Percentiles rank a stretch among this genome's conserved stretches.
Conservation (phyloP, 2,797 vertebrate species). For the Rousettus madagascariensis region DNA sequence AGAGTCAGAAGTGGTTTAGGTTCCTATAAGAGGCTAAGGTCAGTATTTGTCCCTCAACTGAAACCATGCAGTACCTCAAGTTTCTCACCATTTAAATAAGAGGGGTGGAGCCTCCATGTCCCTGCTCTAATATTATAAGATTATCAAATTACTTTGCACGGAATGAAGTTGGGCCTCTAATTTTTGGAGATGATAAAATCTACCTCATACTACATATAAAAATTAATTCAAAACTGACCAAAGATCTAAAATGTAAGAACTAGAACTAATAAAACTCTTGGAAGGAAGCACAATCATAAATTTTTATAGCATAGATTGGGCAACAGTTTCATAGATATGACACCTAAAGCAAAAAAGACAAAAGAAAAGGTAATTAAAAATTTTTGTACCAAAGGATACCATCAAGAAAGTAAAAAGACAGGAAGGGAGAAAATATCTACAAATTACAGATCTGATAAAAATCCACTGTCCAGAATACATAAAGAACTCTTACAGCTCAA, state of each 20-base stretch:
- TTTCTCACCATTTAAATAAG: neutral
- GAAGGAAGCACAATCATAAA: neutral
- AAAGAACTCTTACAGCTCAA: neutral
- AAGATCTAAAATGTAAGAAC: neutral
- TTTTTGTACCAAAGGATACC: neutral
- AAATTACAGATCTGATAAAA: neutral
- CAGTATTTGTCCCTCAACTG: neutral
- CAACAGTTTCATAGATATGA: neutral
- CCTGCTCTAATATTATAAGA: neutral
- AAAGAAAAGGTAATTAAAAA: neutral
- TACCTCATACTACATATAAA: neutral
- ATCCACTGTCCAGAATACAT: neutral
- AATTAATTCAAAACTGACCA: neutral
- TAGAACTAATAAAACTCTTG: neutral
- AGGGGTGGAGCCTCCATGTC: neutral
- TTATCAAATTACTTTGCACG: neutral
- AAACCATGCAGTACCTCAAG: neutral
- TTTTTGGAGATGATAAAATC: neutral
- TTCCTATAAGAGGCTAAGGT: neutral
- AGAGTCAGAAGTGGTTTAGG: neutral
- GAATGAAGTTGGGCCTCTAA: neutral
- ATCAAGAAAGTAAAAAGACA: neutral
- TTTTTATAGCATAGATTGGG: neutral
- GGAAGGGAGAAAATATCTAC: neutral
- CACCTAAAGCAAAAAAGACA: neutral